Conservation (phyloP, 2,797 vertebrate genomes). For the Holocentrus rufus region DNA sequence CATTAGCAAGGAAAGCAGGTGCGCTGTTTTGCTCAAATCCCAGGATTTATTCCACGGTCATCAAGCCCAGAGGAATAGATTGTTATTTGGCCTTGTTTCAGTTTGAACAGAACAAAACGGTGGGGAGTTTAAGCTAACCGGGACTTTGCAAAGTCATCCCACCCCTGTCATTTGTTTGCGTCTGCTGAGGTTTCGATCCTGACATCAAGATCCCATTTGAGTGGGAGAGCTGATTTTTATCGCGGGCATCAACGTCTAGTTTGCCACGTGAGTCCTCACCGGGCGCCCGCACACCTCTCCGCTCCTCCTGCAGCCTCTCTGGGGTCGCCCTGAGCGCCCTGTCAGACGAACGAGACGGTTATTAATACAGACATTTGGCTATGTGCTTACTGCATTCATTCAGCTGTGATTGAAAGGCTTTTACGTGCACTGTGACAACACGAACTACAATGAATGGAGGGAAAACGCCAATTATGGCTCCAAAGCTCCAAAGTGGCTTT, state of each 20-base stretch:
- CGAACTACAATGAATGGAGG: slow-evolving; percentile 37
- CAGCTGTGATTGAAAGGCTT: slow-evolving; percentile 53
- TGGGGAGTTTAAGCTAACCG: slow-evolving; percentile 48
- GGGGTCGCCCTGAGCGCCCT: slow-evolving; percentile 35
- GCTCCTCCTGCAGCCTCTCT: slow-evolving; percentile 31
- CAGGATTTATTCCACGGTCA: slow-evolving; percentile 67
- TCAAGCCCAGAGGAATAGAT: slow-evolving; percentile 65
- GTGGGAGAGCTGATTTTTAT: slow-evolving; percentile 57
- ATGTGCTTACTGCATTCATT: slow-evolving; percentile 34
- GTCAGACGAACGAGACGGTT: slow-evolving; percentile 59
- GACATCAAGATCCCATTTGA: slow-evolving; percentile 56
- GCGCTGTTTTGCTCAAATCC: slow-evolving; percentile 68
- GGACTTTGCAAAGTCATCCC: slow-evolving; percentile 65
- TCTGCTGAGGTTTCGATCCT: slow-evolving; percentile 51
- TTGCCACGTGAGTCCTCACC: slow-evolving; percentile 31
- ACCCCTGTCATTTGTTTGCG: slow-evolving; percentile 53
- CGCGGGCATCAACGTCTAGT: slow-evolving; percentile 56
- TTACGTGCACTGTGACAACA: slow-evolving; percentile 21
- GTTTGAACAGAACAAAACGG: slow-evolving; percentile 52
- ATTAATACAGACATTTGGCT: slow-evolving; percentile 58
- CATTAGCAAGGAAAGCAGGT: slow-evolving; percentile 77
- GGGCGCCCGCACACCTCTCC: slow-evolving; percentile 23
- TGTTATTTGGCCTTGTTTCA: slow-evolving; percentile 66
- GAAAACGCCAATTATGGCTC: slow-evolving; percentile 56
- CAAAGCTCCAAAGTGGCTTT: slow-evolving; percentile 65